Evolutionary conservation across 2,888 invertebrate species (phyloP), one percentile per base, ranked within the genome.

Genomic region (Epirrita christyi): DNA sequence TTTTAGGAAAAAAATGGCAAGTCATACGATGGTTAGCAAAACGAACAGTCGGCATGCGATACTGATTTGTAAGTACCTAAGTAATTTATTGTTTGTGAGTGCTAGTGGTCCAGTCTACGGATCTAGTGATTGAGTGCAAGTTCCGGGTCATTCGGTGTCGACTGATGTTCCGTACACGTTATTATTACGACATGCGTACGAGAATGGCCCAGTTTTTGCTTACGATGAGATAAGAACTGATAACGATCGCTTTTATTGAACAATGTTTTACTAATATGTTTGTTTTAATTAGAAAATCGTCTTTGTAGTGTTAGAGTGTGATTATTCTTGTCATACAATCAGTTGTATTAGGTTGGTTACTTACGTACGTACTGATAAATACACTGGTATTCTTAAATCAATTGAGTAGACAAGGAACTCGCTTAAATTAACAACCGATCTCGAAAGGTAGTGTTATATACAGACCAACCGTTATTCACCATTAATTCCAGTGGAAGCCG

Each of bases 1-100:
- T 2, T 29, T 44, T 7, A 28, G 27, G 70, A 75, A 86, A 86
- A 87, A 86, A 88, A 85, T 60, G 64, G 75, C 78, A 64, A 77
- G 83, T 85, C 85, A 82, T 82, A 71, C 72, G 69, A 69, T 75
- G 79, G 85, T 85, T 85, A 85, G 76, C 76, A 71, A 72, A 65
- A 67, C 55, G 66, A 64, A 64, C 67, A 68, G 66, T 63, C 52
- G 63, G 65, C 70, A 62, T 61, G 67, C 61, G 66, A 71, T 72
- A 63, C 61, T 61, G 65, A 63, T 65, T 67, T 64, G 49, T 56
- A 53, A 27, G 28, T 7, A 32, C 32, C 9, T 32, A 9, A 7
- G 7, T 32, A 32, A 6, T 32, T 32, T 32, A 32, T 32, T 43
- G 9, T 32, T 32, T 32, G 32, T 32, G 32, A 7, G 32, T 8